Base-by-base conservation (phyloP, 2,888 invertebrate genomes). In the Lasioglossum leucozonium region DNA sequence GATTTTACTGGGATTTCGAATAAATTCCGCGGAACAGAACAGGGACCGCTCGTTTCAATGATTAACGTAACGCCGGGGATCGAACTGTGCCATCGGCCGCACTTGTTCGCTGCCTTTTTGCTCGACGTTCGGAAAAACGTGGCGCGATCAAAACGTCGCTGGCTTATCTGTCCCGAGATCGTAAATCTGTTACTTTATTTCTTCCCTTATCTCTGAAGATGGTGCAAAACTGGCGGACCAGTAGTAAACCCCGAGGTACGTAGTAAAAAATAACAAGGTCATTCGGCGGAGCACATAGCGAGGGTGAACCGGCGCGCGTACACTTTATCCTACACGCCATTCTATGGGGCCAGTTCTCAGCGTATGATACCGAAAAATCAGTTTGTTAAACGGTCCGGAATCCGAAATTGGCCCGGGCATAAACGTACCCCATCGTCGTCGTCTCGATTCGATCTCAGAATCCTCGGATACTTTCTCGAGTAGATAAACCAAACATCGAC, bases 211-310 rank as follows among this genome's bases (percentile, higher is more conserved):
- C 88, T 76, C 44, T 34, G 79, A 79, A 81, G 78, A 72, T 79
- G 86, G 84, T 88, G 86, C 84, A 86, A 86, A 89, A 86, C 81
- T 79, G 86, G 51, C 77, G 79, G 76, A 62, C 71, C 81, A 82
- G 86, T 80, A 85, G 75, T 88, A 79, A 87, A 89, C 85, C 87
- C 84, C 86, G 77, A 87, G 86, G 82, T 65, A 69, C 78, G 88
- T 84, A 87, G 86, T 92, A 90, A 92, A 92, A 92, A 92, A 92
- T 92, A 92, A 92, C 90, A 92, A 92, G 92, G 89, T 89, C 85
- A 47, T 86, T 90, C 82, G 55, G 77, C 74, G 79, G 74, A 75
- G 78, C 79, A 77, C 47, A 72, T 67, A 26, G 80, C 78, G 79
- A 81, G 86, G 81, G 86, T 85, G 79, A 86, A 82, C 72, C 72